These are phyloP conservation scores for Anoncus sp. DNA, from an alignment of 2,888 invertebrate genomes.

Conservation along the genomic window DNA sequence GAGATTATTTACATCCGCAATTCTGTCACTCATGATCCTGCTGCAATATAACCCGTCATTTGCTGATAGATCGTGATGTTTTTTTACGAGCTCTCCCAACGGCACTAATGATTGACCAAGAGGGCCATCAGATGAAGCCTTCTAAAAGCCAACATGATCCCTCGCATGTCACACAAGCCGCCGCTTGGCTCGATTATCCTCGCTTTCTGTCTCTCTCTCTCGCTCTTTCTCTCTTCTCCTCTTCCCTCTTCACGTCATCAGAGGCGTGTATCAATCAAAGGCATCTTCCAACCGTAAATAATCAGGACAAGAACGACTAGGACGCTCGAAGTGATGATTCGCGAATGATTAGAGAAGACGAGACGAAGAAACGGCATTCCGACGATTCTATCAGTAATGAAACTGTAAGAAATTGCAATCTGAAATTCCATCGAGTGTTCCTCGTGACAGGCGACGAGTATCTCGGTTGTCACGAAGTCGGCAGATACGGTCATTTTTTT, in stretches of 20 bases:
- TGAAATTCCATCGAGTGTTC: constrained; percentile 16
- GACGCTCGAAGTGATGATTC: constrained; percentile 34
- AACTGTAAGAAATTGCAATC: constrained; percentile 15
- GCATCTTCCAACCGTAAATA: constrained; percentile 46
- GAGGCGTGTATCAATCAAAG: constrained; percentile 51
- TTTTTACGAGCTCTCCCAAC: constrained; percentile 30
- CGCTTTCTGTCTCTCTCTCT: constrained; percentile 3
- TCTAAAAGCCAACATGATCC: constrained; percentile 22
- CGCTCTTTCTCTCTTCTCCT: constrained; percentile 4
- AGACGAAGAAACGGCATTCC: not conserved
- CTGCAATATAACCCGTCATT: constrained; percentile 6
- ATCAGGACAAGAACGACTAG: constrained; percentile 35
- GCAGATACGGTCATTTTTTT: no score
- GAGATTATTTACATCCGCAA: constrained; percentile 14
- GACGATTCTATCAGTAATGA: constrained; percentile 5
- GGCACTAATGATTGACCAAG: constrained; percentile 29
- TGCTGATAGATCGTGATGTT: constrained; percentile 4
- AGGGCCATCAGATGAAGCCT: constrained; percentile 22
- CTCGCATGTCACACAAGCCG: constrained; percentile 41
- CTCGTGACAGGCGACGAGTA: constrained; percentile 11
- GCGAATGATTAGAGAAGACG: constrained; percentile 34
- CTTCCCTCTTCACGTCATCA: constrained; percentile 35
- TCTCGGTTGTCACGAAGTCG: constrained; percentile 30
- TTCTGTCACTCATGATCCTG: not conserved
- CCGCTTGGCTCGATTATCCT: constrained; percentile 41